phyloP scores from a whole-genome alignment of 2,888 invertebrate species.

The Augochlorella aurata region DNA sequence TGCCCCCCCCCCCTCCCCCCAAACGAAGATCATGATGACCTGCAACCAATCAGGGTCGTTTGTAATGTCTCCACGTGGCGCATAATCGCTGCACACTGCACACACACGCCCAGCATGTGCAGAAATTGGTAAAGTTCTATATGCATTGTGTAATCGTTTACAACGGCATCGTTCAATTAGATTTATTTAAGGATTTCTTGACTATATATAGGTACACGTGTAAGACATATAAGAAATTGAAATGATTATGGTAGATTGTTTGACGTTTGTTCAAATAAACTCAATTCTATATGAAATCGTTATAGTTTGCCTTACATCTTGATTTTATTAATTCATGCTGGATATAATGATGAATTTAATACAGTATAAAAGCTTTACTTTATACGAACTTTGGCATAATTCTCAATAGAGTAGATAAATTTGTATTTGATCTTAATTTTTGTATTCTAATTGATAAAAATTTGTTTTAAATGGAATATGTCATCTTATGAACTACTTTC shows the following conservation, averaged over 20 bases:
- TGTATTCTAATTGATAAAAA: not conserved
- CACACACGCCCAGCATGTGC: not conserved
- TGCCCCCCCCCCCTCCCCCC: not conserved
- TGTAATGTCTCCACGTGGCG: slow-evolving; percentile 64
- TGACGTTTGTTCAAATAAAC: not conserved
- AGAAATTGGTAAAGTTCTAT: not conserved
- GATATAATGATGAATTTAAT: not conserved
- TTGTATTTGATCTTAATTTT: not conserved
- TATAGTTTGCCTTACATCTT: not conserved
- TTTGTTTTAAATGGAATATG: not conserved
- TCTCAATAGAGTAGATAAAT: not conserved
- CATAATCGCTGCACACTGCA: slow-evolving; percentile 56
- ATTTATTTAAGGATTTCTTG: slow-evolving; percentile 6
- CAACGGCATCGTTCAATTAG: not conserved
- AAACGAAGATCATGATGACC: slow-evolving; percentile 36
- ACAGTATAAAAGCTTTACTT: not conserved
- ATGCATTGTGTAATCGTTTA: slow-evolving; percentile 14
- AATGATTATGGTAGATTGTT: not conserved
- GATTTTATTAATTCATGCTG: not conserved
- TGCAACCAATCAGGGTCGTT: slow-evolving; percentile 54
- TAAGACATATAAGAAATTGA: not conserved
- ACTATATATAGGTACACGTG: not conserved
- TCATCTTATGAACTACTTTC: no score
- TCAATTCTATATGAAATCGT: no score
- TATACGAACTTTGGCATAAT: not conserved